Evolutionary conservation across 2,797 vertebrate species (phyloP).

Genomic region (Platyrinchus mystaceus): DNA sequence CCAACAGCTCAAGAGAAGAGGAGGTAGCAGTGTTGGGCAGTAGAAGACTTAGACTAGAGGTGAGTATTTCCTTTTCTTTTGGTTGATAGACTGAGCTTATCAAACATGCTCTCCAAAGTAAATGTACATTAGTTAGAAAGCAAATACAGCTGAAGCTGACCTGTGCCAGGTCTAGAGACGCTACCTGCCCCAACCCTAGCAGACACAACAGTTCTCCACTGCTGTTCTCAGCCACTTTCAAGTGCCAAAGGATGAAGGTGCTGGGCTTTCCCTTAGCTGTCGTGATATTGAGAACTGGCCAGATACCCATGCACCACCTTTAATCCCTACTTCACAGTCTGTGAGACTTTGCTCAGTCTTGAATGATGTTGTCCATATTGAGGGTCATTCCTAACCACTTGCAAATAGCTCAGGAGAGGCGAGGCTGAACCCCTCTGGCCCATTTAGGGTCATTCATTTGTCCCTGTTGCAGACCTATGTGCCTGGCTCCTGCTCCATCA

Average conservation of each 20-base stretch:
- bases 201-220: background rate
- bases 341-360: background rate
- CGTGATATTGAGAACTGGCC: background rate
- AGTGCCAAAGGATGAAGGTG: slow-evolving; percentile 5
- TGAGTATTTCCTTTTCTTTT: slow-evolving; percentile 49
- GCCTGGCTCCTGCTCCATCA: background rate
- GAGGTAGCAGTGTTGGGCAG: slow-evolving; percentile 57
- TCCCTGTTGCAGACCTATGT: background rate
- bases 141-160: slow-evolving; percentile 40
- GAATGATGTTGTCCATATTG: background rate
- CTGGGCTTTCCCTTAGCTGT: background rate
- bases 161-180: background rate
- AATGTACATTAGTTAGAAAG: slow-evolving; percentile 45
- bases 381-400: background rate
- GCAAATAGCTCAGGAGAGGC: background rate
- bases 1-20: slow-evolving; percentile 57
- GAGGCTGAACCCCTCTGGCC: background rate
- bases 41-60: slow-evolving; percentile 42
- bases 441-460: background rate
- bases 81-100: slow-evolving; percentile 25
- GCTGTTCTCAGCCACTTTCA: slow-evolving; percentile 4
- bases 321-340: background rate
- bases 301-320: background rate
- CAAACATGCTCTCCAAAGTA: slow-evolving; percentile 19
- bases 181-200: slow-evolving; percentile 14